Percentiles rank a stretch among this genome's conserved stretches.
Evolutionary conservation across 1,140 invertebrate genomes (phyloP).

Genomic region (Yoshiicerus persimilis): DNA sequence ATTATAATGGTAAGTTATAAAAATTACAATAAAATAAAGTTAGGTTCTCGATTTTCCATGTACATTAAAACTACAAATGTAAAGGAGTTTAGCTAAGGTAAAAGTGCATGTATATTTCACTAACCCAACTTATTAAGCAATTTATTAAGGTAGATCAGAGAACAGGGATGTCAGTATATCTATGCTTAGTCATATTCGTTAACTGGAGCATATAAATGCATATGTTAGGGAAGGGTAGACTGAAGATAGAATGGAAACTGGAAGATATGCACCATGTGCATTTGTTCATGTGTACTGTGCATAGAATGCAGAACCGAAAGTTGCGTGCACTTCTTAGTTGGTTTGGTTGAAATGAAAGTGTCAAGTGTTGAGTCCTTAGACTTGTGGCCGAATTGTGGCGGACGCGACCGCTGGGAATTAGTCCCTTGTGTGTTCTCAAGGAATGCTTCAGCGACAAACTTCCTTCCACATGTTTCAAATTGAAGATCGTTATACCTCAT

Average conservation of each 20-base stretch:
- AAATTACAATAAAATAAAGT: too few species aligned
- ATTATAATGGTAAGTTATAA: too few species aligned
- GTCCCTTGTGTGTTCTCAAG: constrained; percentile 25
- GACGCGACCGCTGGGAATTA: constrained; percentile 27
- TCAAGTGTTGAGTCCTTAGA: constrained; percentile 24
- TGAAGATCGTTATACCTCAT: not conserved
- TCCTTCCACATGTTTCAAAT: constrained; percentile 41
- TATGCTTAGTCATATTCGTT: not conserved
- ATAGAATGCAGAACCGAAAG: not conserved
- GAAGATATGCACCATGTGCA: not conserved
- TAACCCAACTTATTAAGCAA: not conserved
- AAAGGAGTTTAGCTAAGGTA: too few species aligned
- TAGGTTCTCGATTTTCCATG: too few species aligned
- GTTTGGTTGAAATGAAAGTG: not conserved
- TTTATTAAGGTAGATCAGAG: not conserved
- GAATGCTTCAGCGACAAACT: constrained; percentile 11
- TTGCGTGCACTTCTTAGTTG: not conserved
- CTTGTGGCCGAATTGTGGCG: constrained; percentile 27
- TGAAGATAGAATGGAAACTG: not conserved
- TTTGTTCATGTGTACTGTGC: not conserved
- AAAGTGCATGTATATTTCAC: too few species aligned
- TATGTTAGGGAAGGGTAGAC: not conserved
- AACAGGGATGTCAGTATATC: not conserved
- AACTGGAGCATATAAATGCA: not conserved
- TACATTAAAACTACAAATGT: too few species aligned